phyloP scores from a whole-genome alignment of 2,888 invertebrate genomes.

The Caenorhabditis angaria region DNA sequence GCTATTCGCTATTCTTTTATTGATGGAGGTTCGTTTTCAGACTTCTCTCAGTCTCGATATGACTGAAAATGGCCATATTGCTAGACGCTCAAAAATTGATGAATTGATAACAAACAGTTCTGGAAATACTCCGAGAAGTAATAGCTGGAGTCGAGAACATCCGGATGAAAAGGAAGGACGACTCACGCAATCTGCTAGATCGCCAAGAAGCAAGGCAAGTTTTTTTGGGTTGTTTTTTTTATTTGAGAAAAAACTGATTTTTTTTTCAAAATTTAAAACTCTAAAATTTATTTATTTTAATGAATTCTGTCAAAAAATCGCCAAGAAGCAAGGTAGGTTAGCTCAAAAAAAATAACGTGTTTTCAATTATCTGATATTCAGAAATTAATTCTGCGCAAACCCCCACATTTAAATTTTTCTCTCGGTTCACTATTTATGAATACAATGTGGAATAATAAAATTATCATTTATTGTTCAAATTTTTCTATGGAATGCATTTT shows the following conservation, averaged over 20 bases:
- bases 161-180: constrained; percentile 22
- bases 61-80: constrained; percentile 18
- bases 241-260: neutral
- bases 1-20: constrained; percentile 6
- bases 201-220: constrained; percentile 49
- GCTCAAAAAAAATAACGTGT: no score
- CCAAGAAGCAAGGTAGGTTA: no score
- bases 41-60: constrained; percentile 5
- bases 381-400: no score
- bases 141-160: constrained; percentile 45
- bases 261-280: no score
- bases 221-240: neutral
- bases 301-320: no score
- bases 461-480: no score
- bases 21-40: constrained; percentile 24
- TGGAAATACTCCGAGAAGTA: constrained; percentile 43
- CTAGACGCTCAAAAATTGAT: constrained; percentile 44
- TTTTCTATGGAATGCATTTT: no score
- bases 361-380: no score
- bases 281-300: no score
- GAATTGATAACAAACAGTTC: constrained; percentile 28
- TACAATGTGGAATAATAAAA: no score
- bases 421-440: no score
- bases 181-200: constrained; percentile 44
- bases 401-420: no score